phyloP scores from a whole-genome alignment of 1,140 invertebrate genomes.

The roundworm (Caenorhabditis elegans) region DNA sequence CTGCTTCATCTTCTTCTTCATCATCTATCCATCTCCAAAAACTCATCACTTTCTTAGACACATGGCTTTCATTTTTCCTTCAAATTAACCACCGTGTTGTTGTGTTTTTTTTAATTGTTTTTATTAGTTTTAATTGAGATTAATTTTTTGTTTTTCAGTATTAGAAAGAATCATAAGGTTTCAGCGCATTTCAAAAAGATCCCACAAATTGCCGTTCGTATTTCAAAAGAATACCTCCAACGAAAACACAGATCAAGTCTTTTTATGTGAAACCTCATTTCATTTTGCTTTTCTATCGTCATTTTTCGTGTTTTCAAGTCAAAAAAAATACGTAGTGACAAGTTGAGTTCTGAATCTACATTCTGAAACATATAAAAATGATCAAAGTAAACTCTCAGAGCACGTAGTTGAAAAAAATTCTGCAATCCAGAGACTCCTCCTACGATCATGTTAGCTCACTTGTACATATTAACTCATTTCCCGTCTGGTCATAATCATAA shows the following conservation, averaged over 20 bases:
- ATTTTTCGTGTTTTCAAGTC: no score
- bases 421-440: background rate
- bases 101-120: background rate
- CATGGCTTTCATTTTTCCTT: background rate
- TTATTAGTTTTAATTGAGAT: no score
- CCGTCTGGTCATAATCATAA: no score
- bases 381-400: background rate
- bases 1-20: background rate
- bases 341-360: background rate
- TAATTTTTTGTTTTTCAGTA: no score
- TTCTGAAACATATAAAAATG: background rate
- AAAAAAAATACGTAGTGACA: no score
- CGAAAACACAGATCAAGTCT: no score
- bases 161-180: background rate
- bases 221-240: no score
- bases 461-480: background rate
- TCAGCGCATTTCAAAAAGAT: background rate
- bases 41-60: background rate
- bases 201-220: no score
- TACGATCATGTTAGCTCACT: no score
- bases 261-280: no score
- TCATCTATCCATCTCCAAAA: conserved; percentile 12
- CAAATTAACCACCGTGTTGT: background rate
- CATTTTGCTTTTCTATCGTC: no score
- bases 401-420: background rate